Evolutionary conservation across 2,113 vertebrate genomes (phyloP).

Genomic region (Peromyscus polionotus): DNA sequence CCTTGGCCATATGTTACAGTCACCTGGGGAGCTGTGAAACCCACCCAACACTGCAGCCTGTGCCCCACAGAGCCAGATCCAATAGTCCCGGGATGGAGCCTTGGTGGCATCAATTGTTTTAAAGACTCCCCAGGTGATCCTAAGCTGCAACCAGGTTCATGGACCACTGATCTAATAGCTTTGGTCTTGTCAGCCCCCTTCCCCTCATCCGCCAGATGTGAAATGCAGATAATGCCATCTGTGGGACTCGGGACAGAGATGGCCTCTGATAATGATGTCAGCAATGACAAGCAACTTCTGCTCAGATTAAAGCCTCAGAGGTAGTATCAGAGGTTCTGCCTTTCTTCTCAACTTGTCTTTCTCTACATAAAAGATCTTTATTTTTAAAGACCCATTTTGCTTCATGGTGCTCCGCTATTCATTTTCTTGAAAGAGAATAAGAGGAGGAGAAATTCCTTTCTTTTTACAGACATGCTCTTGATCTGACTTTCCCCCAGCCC

Average conservation of each 20-base stretch:
- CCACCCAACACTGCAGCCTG: not conserved
- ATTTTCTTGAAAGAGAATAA: constrained; percentile 67
- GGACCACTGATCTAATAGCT: constrained; percentile 1
- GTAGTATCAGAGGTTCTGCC: not conserved
- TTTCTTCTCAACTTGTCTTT: constrained; percentile 49
- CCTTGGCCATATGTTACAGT: not conserved
- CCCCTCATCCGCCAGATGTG: constrained; percentile 33
- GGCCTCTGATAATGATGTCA: not conserved
- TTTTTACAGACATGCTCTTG: constrained; percentile 62
- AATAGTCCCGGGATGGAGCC: not conserved
- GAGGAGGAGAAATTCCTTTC: constrained; percentile 31
- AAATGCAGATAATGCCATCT: not conserved
- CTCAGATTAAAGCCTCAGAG: constrained; percentile 39
- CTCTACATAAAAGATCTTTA: constrained; percentile 50
- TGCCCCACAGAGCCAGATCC: not conserved
- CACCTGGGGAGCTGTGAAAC: not conserved
- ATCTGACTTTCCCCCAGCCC: constrained; percentile 43
- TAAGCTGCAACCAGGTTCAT: not conserved
- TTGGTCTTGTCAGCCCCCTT: not conserved
- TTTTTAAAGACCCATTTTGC: constrained; percentile 7
- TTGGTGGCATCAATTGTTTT: not conserved
- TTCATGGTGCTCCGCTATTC: constrained; percentile 57
- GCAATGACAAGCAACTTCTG: not conserved
- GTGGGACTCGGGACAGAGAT: not conserved
- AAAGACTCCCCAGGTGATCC: not conserved